Conservation (phyloP, 2,797 vertebrate genomes). For the Pseudomugil gertrudae region DNA sequence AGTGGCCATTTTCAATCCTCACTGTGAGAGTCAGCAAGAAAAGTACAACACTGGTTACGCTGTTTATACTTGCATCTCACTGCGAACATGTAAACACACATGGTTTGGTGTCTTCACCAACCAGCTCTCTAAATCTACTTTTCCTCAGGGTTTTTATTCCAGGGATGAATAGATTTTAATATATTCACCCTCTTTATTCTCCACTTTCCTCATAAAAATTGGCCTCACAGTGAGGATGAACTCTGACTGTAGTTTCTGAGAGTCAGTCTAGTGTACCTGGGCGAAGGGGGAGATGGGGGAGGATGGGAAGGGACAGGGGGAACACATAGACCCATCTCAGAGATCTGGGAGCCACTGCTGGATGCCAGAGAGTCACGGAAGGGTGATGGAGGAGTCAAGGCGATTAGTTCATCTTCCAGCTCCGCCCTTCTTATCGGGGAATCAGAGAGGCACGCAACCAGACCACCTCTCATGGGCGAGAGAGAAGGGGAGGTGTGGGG, state of each 20-base stretch:
- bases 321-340: conserved; percentile 85
- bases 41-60: conserved; percentile 55
- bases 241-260: conserved; percentile 98
- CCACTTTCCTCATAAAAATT: conserved; percentile 7
- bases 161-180: conserved; percentile 38
- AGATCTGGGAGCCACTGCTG: conserved; percentile 88
- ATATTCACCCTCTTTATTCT: conserved; percentile 29
- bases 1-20: conserved; percentile 26
- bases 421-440: conserved; percentile 85
- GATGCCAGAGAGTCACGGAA: conserved; percentile 96
- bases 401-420: conserved; percentile 94
- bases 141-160: conserved; percentile 28
- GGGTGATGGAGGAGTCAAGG: conserved; percentile 96
- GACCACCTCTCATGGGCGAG: conserved; percentile 71
- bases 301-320: conserved; percentile 73
- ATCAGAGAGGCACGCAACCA: conserved; percentile 81
- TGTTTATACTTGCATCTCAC: conserved; percentile 55
- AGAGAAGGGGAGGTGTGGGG: conserved; percentile 60
- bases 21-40: conserved; percentile 47
- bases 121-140: conserved; percentile 28
- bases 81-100: conserved; percentile 83
- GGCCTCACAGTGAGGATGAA: conserved; percentile 94
- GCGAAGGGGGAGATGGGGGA: conserved; percentile 85
- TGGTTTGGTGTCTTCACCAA: conserved; percentile 55
- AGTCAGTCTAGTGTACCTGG: conserved; percentile 91